These are phyloP conservation scores for Nasonia longicornis DNA, from an alignment of 1,140 invertebrate species.

Conservation along the genomic window DNA sequence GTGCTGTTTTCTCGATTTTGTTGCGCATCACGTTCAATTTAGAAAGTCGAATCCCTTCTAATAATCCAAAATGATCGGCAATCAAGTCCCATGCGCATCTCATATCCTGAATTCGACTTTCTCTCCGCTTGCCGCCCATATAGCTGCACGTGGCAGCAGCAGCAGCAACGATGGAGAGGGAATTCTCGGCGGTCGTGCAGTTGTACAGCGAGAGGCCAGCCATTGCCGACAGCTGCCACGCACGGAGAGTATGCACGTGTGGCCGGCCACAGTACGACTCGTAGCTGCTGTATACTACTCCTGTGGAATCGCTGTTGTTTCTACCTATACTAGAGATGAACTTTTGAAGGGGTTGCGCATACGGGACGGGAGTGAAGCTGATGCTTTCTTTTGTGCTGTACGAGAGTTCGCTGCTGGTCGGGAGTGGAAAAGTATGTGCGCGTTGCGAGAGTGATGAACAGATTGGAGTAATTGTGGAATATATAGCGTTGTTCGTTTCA, in stretches of 20 bases:
- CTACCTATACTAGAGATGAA: not conserved
- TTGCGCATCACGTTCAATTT: no score
- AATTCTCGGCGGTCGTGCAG: not conserved
- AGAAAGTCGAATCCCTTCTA: no score
- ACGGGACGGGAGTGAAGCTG: not conserved
- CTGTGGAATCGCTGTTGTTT: not conserved
- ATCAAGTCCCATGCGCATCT: not conserved
- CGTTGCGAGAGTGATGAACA: not conserved
- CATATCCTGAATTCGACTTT: not conserved
- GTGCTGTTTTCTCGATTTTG: no score
- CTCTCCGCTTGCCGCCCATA: not conserved
- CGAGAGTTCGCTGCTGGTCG: no score
- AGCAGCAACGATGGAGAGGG: no score
- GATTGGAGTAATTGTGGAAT: not conserved
- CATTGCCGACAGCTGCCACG: conserved; percentile 4
- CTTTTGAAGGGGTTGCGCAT: not conserved
- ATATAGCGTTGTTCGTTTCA: no score
- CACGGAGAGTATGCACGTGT: not conserved
- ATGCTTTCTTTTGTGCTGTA: not conserved
- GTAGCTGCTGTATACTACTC: not conserved
- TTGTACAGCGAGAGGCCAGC: not conserved
- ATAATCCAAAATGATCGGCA: no score
- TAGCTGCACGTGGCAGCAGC: conserved; percentile 4
- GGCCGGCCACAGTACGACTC: not conserved
- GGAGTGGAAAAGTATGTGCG: not conserved